Evolutionary conservation across 2,113 vertebrate genomes (phyloP).

Genomic region (Cyanoramphus novaezelandiae): DNA sequence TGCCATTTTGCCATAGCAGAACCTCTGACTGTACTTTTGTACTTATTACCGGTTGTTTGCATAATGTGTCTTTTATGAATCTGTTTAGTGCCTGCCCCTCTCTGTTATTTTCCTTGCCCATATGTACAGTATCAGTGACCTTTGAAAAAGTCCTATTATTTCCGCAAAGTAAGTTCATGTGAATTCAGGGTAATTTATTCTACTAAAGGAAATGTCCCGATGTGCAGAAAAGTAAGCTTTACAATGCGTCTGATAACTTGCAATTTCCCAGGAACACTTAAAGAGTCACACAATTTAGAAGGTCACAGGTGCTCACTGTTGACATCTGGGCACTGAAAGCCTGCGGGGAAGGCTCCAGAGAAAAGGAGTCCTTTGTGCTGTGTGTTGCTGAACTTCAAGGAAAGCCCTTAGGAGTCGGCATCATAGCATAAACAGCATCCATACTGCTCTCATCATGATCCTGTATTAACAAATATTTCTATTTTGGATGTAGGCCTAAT

Average conservation of each 20-base stretch:
- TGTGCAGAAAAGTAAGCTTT: background rate
- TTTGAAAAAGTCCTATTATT: slow-evolving; percentile 46
- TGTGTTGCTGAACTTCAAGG: background rate
- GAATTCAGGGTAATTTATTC: slow-evolving; percentile 25
- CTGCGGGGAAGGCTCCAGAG: background rate
- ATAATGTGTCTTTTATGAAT: background rate
- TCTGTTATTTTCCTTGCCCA: background rate
- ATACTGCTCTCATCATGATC: background rate
- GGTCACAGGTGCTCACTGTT: background rate
- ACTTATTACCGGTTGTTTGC: background rate
- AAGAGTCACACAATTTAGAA: background rate
- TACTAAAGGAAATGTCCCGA: background rate
- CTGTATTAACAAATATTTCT: background rate
- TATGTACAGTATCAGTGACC: background rate
- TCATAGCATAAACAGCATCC: background rate
- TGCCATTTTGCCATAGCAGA: background rate
- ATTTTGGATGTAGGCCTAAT: background rate
- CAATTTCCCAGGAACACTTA: slow-evolving; percentile 30
- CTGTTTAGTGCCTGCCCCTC: background rate
- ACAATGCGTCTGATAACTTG: background rate
- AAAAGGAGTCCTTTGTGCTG: background rate
- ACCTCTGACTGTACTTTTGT: background rate
- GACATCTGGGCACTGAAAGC: background rate
- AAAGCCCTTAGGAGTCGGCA: background rate
- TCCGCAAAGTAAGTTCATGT: slow-evolving; percentile 33